These are phyloP conservation scores for Hymenochirus boettgeri DNA, from an alignment of 2,113 vertebrate genomes.

Conservation along the genomic window DNA sequence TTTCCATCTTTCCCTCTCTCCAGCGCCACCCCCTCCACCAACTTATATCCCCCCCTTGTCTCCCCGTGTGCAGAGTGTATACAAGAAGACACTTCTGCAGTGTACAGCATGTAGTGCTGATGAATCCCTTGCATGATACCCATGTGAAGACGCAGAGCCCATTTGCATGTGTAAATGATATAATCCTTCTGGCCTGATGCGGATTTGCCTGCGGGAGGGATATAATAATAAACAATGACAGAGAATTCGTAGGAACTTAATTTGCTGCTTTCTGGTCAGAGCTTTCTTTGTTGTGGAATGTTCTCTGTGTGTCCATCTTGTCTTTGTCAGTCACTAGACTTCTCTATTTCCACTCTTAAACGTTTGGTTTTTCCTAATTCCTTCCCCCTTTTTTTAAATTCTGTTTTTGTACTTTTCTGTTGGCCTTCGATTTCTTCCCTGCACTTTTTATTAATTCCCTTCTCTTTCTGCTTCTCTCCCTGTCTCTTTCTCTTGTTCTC, in stretches of 20 bases:
- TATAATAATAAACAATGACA: conserved; percentile 40
- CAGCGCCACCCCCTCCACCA: not conserved
- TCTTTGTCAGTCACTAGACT: not conserved
- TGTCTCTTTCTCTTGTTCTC: conserved; percentile 21
- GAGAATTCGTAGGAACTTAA: conserved; percentile 35
- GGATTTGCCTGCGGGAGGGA: conserved; percentile 40
- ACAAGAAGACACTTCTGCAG: not conserved
- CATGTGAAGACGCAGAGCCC: conserved; percentile 24
- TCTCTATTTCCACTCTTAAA: not conserved
- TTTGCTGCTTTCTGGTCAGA: conserved; percentile 39
- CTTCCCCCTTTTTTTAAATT: too few species aligned
- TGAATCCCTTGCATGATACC: conserved; percentile 37
- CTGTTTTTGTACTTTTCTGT: not conserved
- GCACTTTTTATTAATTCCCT: conserved; percentile 2
- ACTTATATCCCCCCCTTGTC: not conserved
- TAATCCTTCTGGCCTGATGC: conserved; percentile 42
- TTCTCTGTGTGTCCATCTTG: not conserved
- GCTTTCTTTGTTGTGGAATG: conserved; percentile 34
- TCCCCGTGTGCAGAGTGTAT: conserved; percentile 8
- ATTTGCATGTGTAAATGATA: conserved; percentile 43
- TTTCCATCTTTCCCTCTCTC: not conserved
- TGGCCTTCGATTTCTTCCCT: not conserved
- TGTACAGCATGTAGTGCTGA: conserved; percentile 20
- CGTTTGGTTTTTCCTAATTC: not conserved
- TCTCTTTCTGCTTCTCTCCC: conserved; percentile 9